Evolutionary conservation across 2,113 vertebrate genomes (phyloP), one percentile per base, ranked within the genome.

Genomic region (Eublepharis macularius): DNA sequence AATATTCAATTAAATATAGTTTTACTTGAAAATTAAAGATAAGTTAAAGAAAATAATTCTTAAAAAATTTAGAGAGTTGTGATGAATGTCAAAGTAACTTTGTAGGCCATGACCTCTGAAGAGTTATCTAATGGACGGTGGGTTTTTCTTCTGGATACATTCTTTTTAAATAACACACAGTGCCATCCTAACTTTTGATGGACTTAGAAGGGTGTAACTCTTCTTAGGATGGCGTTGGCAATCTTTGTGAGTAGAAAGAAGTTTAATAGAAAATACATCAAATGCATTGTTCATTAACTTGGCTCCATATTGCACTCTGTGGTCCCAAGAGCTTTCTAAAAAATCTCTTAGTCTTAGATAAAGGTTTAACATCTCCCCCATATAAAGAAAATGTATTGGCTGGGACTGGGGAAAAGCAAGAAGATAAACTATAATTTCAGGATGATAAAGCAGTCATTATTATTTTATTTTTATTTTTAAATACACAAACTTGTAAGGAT

Each of bases 11-110:
- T 69, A 57, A 43, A 39, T 63, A 21, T 14, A 51, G 34, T 16
- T 76, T 60, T 34, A 80, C 0, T 0, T 70, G 66, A 17, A 0
- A 49, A 13, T 0, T 0, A 14, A 86, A 24, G 21, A 0, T 75
- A 70, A 11, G 39, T 39, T 39, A 54, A 47, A 47, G 21, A 63
- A 72, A 68, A 43, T 10, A 24, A 32, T n/a, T n/a, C n/a, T n/a
- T 21, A 69, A 16, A 16, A 63, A 60, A 60, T 6, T 29, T 77
- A 77, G 68, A 39, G n/a, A 57, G 57, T 57, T 43, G 43, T 65
- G 34, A 6, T 78, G 83, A 70, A 70, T 43, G 75, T 70, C 65
- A 80, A n/a, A n/a, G 41, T 63, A 63, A 45, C 19, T 32, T 9
- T 32, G 10, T 39, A 68, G 16, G 54, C 32, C 7, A 24, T 57